Evolutionary conservation across 2,113 vertebrate genomes (phyloP), one percentile per base, ranked within the genome.

Genomic region (Alces alces): DNA sequence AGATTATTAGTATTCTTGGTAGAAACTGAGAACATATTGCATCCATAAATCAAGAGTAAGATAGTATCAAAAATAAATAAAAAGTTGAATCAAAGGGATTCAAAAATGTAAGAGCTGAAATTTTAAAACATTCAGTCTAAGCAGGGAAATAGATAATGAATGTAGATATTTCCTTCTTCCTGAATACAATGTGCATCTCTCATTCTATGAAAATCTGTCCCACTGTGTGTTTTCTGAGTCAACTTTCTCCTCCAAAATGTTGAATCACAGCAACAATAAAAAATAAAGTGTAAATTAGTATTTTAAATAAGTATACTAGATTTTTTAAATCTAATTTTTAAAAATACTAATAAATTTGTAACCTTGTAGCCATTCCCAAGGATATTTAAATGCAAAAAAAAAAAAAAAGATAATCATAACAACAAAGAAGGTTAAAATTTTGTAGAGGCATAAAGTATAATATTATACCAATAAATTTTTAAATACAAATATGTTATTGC

Each of bases 11-110:
- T 28, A 55, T 91, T 95, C 47, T 58, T 78, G 19, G 43, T 36
- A 36, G 64, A 60, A 91, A 58, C 2, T 60, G 50, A 73, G 27
- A 93, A 88, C 47, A 93, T 66, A 58, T 43, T 58, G 25, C 19
- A 85, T 36, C 13, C 64, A 82, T 94, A 94, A 88, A 94, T 89
- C 92, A 96, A 96, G 55, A 47, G 14, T 70, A 79, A 80, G n/a
- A 43, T 36, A 60, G 23, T 50, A 43, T 52, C 33, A 93, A 39
- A 96, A 82, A 52, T 58, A 73, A 86, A 60, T 73, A 6, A 79
- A 54, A 50, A 78, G 83, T 27, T 13, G 43, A 92, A 87, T 95
- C n/a, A 78, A 84, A 92, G 16, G 19, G 91, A 96, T 91, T 96
- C 54, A 9, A 73, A 96, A 91, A n/a, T 15, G 8, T 86, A 88